Evolutionary conservation across 2,113 vertebrate species (phyloP), one percentile per base, ranked within the genome.

Genomic region (Hippocampus comes): DNA sequence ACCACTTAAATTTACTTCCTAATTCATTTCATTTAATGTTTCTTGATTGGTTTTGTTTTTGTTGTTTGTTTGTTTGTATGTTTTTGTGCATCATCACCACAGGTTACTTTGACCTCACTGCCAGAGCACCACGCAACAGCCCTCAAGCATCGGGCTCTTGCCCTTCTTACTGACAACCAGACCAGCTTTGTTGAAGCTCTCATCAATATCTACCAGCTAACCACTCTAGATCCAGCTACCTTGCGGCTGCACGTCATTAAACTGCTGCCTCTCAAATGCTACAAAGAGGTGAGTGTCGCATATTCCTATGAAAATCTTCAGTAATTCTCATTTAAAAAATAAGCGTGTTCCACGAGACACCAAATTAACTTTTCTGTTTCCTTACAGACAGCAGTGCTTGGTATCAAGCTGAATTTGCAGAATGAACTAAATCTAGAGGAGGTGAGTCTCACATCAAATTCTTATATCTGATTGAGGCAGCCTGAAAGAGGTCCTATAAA

Each of bases 341-440:
- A 25, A 25, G 25, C 25, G 25, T 25, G 25, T 25, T 25, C 25
- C 25, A 25, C 59, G 18, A 65, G 3, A 8, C 41, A 34, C 5
- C 9, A 17, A 17, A 30, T 17, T 60, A 14, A 5, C 14, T 5
- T 4, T 8, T 41, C 9, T 7, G 71, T 18, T 43, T 67, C 56
- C 1, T 23, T 18, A 57, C 86, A 97, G 96, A 95, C 94, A n/a
- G 83, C 85, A 11, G 11, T 87, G 8, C 82, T 95, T 66, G 83
- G 92, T 67, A 90, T 87, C 1, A 95, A 94, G 74, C 85, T 96
- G 73, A 85, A 91, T 41, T 81, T 95, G 38, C 95, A 95, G 87
- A 80, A 88, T 4, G 90, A 94, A 17, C 89, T 95, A 30, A 86
- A 93, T 60, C 70, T 94, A 77, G 95, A 96, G 70, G 90, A 95